phyloP scores from a whole-genome alignment of 64 coral and sea anemone species.

The Porites australiensis region DNA sequence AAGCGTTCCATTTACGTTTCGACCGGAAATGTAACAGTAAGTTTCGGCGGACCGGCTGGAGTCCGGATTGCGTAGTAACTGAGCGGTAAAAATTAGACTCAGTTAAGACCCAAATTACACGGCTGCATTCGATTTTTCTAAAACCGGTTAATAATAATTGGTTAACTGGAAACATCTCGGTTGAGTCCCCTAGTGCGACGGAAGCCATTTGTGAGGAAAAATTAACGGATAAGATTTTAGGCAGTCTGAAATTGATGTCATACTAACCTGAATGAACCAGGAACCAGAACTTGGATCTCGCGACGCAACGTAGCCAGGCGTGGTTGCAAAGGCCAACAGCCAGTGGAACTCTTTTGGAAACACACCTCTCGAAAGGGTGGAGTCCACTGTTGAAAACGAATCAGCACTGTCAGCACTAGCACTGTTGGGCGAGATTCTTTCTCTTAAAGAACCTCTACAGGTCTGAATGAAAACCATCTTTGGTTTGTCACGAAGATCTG shows the following conservation, averaged over 20 bases:
- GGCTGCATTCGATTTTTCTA: too few relatives aligned
- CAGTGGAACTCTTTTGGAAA: neutral
- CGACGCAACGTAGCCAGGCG: neutral
- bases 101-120: too few relatives aligned
- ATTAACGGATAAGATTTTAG: too few relatives aligned
- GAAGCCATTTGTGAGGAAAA: too few relatives aligned
- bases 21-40: too few relatives aligned
- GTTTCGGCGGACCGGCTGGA: too few relatives aligned
- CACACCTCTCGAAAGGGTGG: neutral
- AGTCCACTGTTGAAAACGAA: neutral
- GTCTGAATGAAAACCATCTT: slow-evolving; percentile 13
- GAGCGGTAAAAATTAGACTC: too few relatives aligned
- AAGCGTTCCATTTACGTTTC: too few relatives aligned
- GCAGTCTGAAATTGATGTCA: neutral
- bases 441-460: neutral
- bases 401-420: neutral
- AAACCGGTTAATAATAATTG: too few relatives aligned
- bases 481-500: neutral
- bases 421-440: neutral
- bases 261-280: neutral
- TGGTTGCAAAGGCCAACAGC: slow-evolving; percentile 4
- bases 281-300: neutral
- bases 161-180: too few relatives aligned
- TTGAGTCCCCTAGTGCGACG: too few relatives aligned
- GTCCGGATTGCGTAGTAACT: too few relatives aligned